Base-by-base conservation (phyloP, 2,113 vertebrate species). In the Agelaius tricolor region DNA sequence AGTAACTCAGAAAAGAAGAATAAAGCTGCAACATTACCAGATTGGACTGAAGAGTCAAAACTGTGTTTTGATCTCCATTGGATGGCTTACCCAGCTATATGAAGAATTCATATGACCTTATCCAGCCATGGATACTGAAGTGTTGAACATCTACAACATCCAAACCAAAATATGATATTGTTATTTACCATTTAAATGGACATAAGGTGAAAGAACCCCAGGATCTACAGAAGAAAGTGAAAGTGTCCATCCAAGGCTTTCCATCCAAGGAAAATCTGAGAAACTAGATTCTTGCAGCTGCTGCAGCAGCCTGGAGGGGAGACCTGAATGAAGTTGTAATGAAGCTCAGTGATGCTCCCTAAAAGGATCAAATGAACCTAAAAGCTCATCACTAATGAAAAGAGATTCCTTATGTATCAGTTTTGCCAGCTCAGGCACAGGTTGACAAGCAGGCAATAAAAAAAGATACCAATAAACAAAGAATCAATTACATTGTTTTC, bases 1-100 rank as follows among this genome's bases (percentile, higher is more conserved):
- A 23, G 93, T 71, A 68, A 95, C 27, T 83, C 24, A 59, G 31
- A 96, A 84, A 62, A 87, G 63, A 20, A 93, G 68, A 96, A 87
- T n/a, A 39, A 66, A 90, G 24, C 28, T 80, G 58, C 69, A 71
- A 84, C 71, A 18, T 31, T 90, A 26, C 58, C 68, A 49, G 80
- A 71, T 18, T 91, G 44, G 58, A 71, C 33, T 52, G 44, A 18
- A 19, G 58, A 96, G 51, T 84, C 44, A 49, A 89, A 52, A 28
- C 30, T 83, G 14, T 19, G 46, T 94, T 89, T 89, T 93, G 35
- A 41, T 37, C 84, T 82, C 33, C 46, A 46, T 6, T 35, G 49
- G 15, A 62, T 80, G 22, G 62, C 13, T 94, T 73, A 39, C 10
- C 51, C 14, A 87, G 18, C 26, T 75, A 30, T 79, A 84, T 14